Conservation (phyloP, 2,888 invertebrate genomes). For the Drosophila peninsularis region DNA sequence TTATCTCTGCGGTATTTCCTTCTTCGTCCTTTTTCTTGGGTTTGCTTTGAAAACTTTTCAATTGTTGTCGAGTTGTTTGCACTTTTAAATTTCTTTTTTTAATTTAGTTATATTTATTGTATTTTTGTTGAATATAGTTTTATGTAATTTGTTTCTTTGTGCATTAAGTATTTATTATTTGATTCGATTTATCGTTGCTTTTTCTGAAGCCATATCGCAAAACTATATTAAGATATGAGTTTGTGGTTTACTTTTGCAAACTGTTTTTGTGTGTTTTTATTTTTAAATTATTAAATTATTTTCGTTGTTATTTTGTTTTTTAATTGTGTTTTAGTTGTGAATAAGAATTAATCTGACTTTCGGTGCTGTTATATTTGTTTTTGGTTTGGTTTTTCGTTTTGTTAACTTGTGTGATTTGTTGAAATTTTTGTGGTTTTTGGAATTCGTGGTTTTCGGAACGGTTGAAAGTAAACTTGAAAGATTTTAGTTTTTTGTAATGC, state of each 20-base stretch:
- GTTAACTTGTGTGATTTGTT: conserved; percentile 46
- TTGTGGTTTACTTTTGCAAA: conserved; percentile 42
- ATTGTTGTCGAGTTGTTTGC: conserved; percentile 43
- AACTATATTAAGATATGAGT: conserved; percentile 33
- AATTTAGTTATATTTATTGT: conserved; percentile 18
- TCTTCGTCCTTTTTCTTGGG: conserved; percentile 24
- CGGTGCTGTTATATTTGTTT: conserved; percentile 44
- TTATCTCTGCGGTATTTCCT: conserved; percentile 44
- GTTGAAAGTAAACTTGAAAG: conserved; percentile 60
- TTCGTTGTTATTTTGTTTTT: not conserved
- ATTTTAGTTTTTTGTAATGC: conserved; percentile 41
- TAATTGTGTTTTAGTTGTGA: conserved; percentile 34
- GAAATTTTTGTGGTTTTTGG: conserved; percentile 28
- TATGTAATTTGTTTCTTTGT: conserved; percentile 26
- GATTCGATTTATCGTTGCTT: conserved; percentile 17
- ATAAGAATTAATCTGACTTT: conserved; percentile 81
- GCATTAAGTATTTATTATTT: conserved; percentile 16
- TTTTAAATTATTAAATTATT: not conserved
- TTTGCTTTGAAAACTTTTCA: conserved; percentile 56
- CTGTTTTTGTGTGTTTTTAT: conserved; percentile 26
- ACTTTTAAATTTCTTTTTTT: conserved; percentile 40
- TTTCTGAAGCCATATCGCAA: conserved; percentile 49
- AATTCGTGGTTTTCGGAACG: conserved; percentile 38
- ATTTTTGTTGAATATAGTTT: conserved; percentile 24
- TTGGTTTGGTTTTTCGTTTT: conserved; percentile 29